Evolutionary conservation across 2,888 invertebrate species (phyloP).

Genomic region (Phalangium opilio): DNA sequence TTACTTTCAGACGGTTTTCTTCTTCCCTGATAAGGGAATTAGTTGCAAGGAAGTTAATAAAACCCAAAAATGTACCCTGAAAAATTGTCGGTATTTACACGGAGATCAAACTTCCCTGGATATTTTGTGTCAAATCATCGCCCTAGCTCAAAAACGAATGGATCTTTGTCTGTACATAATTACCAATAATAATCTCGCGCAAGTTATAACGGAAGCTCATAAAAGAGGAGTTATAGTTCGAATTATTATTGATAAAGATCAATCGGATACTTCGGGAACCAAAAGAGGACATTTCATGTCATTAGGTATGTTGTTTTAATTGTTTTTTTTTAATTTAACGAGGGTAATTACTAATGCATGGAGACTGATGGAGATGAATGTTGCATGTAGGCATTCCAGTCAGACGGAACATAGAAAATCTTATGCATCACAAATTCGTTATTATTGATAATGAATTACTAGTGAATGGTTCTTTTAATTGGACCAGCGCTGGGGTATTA

Average conservation of each 20-base stretch:
- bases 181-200: conserved; percentile 42
- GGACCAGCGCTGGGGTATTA: conserved; percentile 50
- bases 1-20: conserved; percentile 5
- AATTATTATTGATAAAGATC: conserved; percentile 46
- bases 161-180: conserved; percentile 55
- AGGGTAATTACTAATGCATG: too few relatives aligned
- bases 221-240: conserved; percentile 44
- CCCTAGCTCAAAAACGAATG: conserved; percentile 31
- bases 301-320: too few relatives aligned
- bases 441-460: conserved; percentile 44
- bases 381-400: conserved; percentile 32
- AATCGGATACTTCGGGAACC: conserved; percentile 24
- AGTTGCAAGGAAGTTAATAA: conserved; percentile 4
- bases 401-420: conserved; percentile 25
- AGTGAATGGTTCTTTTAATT: conserved; percentile 54
- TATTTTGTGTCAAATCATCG: conserved; percentile 9
- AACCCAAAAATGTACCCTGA: conserved; percentile 5
- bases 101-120: conserved; percentile 7
- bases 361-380: too few relatives aligned
- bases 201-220: conserved; percentile 39
- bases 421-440: conserved; percentile 68
- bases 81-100: conserved; percentile 8
- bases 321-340: too few relatives aligned
- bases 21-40: conserved; percentile 14
- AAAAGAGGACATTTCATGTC: conserved; percentile 28